These are phyloP conservation scores for Blera fallax DNA, from an alignment of 2,888 invertebrate genomes.

Conservation along the genomic window DNA sequence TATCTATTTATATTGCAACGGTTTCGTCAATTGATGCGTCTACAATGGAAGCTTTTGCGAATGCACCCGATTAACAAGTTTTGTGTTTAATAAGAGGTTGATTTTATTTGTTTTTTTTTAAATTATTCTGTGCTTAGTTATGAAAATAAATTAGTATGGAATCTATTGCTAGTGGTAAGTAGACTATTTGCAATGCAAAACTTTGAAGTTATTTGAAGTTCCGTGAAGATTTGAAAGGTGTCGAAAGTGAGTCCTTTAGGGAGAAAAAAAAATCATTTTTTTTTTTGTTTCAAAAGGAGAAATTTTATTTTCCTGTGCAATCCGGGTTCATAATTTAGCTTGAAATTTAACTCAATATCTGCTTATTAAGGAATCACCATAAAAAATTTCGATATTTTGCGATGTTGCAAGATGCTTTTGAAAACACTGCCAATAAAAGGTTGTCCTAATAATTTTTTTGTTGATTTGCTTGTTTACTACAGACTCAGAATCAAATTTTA, in stretches of 20 bases:
- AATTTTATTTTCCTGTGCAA: not conserved
- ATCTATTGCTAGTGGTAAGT: not conserved
- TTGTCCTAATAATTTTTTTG: too few species aligned
- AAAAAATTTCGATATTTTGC: not conserved
- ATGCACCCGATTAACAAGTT: too few species aligned
- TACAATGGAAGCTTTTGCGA: not conserved
- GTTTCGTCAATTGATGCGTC: not conserved
- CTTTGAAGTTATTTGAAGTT: not conserved
- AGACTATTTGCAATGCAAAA: not conserved
- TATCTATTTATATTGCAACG: constrained; percentile 4
- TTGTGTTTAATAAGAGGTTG: too few species aligned
- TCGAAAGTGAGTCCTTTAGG: not conserved
- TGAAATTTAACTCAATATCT: not conserved
- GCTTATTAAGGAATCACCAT: not conserved
- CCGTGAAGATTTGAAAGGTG: not conserved
- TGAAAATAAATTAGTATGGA: not conserved
- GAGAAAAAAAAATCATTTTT: too few species aligned
- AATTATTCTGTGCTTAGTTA: not conserved
- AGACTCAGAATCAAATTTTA: too few species aligned
- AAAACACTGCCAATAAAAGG: too few species aligned
- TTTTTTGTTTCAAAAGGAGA: not conserved
- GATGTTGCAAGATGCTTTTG: not conserved
- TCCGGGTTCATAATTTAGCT: not conserved
- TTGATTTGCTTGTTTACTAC: too few species aligned
- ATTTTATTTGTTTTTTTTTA: not conserved